phyloP scores from a whole-genome alignment of 2,888 invertebrate species.

The Eurois occulta region DNA sequence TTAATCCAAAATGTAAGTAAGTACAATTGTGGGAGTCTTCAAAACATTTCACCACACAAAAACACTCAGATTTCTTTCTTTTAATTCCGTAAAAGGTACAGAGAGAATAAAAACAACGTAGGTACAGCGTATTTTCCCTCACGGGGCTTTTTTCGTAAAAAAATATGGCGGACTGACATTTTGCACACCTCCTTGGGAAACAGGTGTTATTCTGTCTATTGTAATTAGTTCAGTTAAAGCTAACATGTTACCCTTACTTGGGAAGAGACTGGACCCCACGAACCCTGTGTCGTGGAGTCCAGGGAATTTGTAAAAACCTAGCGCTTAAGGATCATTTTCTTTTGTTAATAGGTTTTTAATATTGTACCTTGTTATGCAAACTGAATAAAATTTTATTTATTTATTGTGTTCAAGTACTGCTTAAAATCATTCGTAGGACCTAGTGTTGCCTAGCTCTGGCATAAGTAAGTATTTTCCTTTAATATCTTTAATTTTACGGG shows the following conservation, averaged over 20 bases:
- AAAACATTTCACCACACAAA: constrained; percentile 16
- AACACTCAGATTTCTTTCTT: constrained; percentile 15
- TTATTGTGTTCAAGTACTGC: background rate
- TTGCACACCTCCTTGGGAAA: background rate
- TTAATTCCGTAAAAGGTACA: constrained; percentile 21
- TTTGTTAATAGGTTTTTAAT: no score
- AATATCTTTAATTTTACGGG: background rate
- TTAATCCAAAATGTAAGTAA: constrained; percentile 38
- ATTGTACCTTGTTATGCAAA: no score
- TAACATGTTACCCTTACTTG: no score
- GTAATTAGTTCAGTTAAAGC: no score
- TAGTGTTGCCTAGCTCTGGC: background rate
- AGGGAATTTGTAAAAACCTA: no score
- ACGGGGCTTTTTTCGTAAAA: background rate
- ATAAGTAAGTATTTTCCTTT: background rate
- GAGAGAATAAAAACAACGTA: background rate
- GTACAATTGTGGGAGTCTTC: constrained; percentile 22
- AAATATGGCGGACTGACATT: constrained; percentile 8
- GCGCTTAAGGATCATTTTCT: no score
- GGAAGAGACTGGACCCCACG: no score
- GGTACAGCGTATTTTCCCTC: background rate
- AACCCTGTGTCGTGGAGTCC: no score
- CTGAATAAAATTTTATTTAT: no score
- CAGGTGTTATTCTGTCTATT: no score
- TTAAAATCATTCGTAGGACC: background rate